phyloP scores from a whole-genome alignment of 2,888 invertebrate species.

The Portevinia maculata region DNA sequence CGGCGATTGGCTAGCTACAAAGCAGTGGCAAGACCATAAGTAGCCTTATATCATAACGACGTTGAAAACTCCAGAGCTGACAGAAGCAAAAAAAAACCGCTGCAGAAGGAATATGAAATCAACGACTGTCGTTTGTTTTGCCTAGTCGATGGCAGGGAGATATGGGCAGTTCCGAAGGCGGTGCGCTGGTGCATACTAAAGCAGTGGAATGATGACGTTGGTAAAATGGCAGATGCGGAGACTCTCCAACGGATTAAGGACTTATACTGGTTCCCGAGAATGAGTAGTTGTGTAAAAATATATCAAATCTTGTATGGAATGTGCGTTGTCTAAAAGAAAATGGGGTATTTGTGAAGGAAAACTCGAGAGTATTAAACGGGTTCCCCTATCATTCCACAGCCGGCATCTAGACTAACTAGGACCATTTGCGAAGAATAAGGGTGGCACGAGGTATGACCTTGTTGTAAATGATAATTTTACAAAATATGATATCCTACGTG shows the following conservation, averaged over 20 bases:
- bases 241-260: slow-evolving; percentile 6
- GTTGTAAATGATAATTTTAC: slow-evolving; percentile 47
- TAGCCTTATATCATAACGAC: not conserved
- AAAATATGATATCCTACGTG: slow-evolving; percentile 42
- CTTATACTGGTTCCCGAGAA: slow-evolving; percentile 30
- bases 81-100: not conserved
- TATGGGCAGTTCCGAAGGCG: not conserved
- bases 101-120: not conserved
- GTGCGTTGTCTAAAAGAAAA: slow-evolving; percentile 23
- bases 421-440: slow-evolving; percentile 23
- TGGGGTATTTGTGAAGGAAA: slow-evolving; percentile 24
- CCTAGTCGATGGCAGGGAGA: not conserved
- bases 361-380: slow-evolving; percentile 16
- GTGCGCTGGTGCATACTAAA: slow-evolving; percentile 43
- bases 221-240: slow-evolving; percentile 33
- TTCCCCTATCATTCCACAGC: slow-evolving; percentile 7
- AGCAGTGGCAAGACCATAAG: not conserved
- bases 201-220: slow-evolving; percentile 37
- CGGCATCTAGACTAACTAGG: slow-evolving; percentile 28
- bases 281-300: slow-evolving; percentile 5
- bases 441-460: slow-evolving; percentile 32
- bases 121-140: not conserved
- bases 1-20: slow-evolving; percentile 5
- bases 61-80: not conserved
- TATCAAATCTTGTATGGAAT: slow-evolving; percentile 44